These are phyloP conservation scores for Adelosebastes latens DNA, from an alignment of 2,797 vertebrate genomes.

Conservation along the genomic window DNA sequence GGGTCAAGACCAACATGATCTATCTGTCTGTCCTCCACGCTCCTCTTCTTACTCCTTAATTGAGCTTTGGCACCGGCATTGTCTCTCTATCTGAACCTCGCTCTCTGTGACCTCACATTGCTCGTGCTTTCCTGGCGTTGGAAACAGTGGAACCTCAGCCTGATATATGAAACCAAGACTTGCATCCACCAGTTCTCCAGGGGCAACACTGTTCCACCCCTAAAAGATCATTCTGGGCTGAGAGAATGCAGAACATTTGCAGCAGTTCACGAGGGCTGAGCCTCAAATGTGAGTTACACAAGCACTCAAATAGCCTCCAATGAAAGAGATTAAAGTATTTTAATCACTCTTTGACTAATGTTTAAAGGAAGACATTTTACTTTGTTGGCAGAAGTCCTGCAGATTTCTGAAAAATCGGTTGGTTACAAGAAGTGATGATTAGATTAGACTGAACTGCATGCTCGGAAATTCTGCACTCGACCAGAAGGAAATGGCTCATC, in stretches of 20 bases:
- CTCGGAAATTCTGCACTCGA: conserved; percentile 24
- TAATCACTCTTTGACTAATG: conserved; percentile 35
- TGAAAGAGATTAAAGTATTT: conserved; percentile 21
- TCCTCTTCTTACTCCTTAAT: conserved; percentile 69
- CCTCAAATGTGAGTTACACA: conserved; percentile 52
- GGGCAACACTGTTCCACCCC: conserved; percentile 56
- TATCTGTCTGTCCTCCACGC: conserved; percentile 61
- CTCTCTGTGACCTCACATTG: conserved; percentile 70
- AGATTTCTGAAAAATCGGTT: conserved; percentile 34
- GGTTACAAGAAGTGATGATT: conserved; percentile 45
- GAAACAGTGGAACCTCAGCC: conserved; percentile 62
- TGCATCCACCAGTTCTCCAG: conserved; percentile 55
- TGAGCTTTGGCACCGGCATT: conserved; percentile 67
- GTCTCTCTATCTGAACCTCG: conserved; percentile 56
- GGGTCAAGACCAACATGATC: conserved; percentile 62
- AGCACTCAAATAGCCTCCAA: conserved; percentile 32
- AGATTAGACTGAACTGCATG: conserved; percentile 43
- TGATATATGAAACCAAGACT: conserved; percentile 74
- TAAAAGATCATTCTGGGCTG: conserved; percentile 50
- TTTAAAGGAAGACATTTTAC: conserved; percentile 40
- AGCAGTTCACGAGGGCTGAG: conserved; percentile 27
- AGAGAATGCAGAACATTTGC: conserved; percentile 53
- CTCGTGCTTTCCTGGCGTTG: conserved; percentile 67
- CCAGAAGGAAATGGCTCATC: conserved; percentile 45
- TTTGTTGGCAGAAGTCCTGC: conserved; percentile 30